Percentiles rank a stretch among this genome's conserved stretches.
phyloP scores from a whole-genome alignment of 1,140 invertebrate species.

The Hetaerina americana region DNA sequence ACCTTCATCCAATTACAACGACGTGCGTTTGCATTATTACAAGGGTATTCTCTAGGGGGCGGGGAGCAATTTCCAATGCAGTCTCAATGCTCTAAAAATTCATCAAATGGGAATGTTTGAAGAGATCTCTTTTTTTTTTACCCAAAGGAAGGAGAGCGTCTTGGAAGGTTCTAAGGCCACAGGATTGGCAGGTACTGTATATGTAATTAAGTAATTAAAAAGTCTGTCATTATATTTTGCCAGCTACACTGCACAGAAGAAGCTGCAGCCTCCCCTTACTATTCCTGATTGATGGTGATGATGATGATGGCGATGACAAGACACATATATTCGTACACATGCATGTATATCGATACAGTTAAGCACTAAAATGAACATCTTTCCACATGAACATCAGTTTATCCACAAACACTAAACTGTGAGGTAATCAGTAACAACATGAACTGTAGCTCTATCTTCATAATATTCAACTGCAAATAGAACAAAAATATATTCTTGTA shows the following conservation, averaged over 20 bases:
- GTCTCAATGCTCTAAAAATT: neutral
- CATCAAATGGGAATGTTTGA: neutral
- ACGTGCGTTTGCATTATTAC: neutral
- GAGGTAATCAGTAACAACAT: neutral
- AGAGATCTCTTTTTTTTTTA: neutral
- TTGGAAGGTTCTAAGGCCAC: neutral
- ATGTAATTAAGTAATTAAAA: too few relatives aligned
- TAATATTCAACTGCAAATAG: neutral
- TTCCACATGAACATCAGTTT: neutral
- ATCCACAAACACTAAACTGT: neutral
- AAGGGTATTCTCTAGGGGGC: too few relatives aligned
- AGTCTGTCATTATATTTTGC: neutral
- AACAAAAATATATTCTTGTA: neutral
- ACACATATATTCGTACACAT: too few relatives aligned
- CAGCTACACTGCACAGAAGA: neutral
- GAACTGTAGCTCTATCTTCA: neutral
- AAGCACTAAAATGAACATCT: neutral
- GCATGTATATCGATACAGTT: too few relatives aligned
- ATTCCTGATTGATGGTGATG: too few relatives aligned
- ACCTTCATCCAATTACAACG: too few relatives aligned
- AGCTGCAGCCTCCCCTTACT: neutral
- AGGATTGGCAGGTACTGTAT: neutral
- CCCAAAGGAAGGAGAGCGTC: neutral
- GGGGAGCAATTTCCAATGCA: neutral
- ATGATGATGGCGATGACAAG: too few relatives aligned